phyloP scores from a whole-genome alignment of 2,888 invertebrate species.

The Chymomyza fuscimana region DNA sequence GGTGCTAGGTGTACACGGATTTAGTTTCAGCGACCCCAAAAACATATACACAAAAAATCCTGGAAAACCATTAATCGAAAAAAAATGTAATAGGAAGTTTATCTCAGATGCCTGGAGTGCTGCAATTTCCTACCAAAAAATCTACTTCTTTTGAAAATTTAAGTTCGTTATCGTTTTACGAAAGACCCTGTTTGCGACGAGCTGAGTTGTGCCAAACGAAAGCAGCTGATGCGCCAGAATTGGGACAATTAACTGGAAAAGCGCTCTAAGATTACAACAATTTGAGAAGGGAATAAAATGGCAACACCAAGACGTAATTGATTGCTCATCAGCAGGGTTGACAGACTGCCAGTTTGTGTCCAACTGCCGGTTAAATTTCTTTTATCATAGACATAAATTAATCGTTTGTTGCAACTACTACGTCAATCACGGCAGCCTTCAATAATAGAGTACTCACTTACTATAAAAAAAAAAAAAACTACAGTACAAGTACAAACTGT shows the following conservation, averaged over 20 bases:
- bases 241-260: constrained; percentile 65
- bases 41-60: no score
- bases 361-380: neutral
- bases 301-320: constrained; percentile 31
- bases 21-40: no score
- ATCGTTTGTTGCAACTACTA: neutral
- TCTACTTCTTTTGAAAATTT: no score
- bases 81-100: no score
- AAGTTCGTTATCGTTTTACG: no score
- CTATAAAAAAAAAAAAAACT: neutral
- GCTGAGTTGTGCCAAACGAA: neutral
- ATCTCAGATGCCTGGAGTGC: no score
- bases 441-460: constrained; percentile 56
- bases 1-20: no score
- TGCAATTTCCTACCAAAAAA: no score
- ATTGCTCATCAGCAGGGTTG: constrained; percentile 12
- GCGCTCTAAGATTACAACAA: constrained; percentile 64
- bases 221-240: constrained; percentile 45
- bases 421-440: constrained; percentile 34
- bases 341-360: constrained; percentile 6
- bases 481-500: constrained; percentile 50
- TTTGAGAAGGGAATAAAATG: constrained; percentile 34
- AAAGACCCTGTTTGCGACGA: constrained; percentile 6
- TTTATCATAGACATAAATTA: neutral
- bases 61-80: no score